Evolutionary conservation across 2,113 vertebrate species (phyloP).

Genomic region (western clawed frog (Xenopus tropicalis)): UCB_Xtro_10.0 CM004446.2:134502001-134502500

Average conservation of each 20-base stretch:
- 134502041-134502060: slow-evolving; percentile 63
- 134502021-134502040: slow-evolving; percentile 55
- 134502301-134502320: neutral
- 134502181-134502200: too few relatives aligned
- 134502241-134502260: neutral
- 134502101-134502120: slow-evolving; percentile 12
- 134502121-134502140: slow-evolving; percentile 34
- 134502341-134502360: neutral
- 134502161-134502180: too few relatives aligned
- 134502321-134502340: neutral
- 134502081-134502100: neutral
- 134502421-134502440: neutral
- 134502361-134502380: neutral
- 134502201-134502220: too few relatives aligned
- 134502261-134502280: neutral
- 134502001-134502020: slow-evolving; percentile 55
- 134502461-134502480: neutral
- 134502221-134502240: neutral
- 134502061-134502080: slow-evolving; percentile 56
- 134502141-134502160: slow-evolving; percentile 46
- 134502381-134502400: neutral
- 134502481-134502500: too few relatives aligned
- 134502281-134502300: neutral
- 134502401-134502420: neutral
- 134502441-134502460: neutral